Base-by-base conservation (phyloP, 2,113 vertebrate genomes). In the Etheostoma spectabile region DNA sequence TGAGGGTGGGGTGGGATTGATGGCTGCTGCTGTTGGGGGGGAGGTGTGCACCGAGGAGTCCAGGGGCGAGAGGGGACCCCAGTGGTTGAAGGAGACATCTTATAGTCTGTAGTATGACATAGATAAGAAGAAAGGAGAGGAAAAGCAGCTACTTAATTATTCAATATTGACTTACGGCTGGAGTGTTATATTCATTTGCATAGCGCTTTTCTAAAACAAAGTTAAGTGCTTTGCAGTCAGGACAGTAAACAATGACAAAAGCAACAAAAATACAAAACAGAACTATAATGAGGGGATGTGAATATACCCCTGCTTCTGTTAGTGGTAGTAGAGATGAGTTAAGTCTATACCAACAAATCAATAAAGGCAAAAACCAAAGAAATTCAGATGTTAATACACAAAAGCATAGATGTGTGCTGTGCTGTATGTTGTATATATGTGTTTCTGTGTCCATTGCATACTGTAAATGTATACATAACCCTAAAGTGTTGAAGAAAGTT, bases 21-120 rank as follows among this genome's bases (percentile, higher is more conserved):
- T 27, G 93, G 94, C 85, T 94, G 93, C 82, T 95, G 94, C 70
- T 92, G 93, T 22, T 91, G 92, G 3, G 92, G 94, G 48, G 93
- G 93, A 18, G 96, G 94, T 62, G 95, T 96, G 84, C 96, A 97
- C 6, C 94, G 95, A 10, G 97, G 95, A 18, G 96, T 96, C 96
- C 96, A 97, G 52, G 96, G 84, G 24, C 95, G 95, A 86, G 94
- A 94, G 49, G 94, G 82, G 12, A 92, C 78, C 6, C 87, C 91
- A 45, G 90, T 84, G 15, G 91, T 88, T 49, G 94, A 90, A 0
- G 96, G 92, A 74, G 95, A 93, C 91, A 96, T 97, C 89, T 96
- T 96, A 88, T 96, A 96, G 64, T 97, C 97, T 97, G 86, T 46
- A 19, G 62, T 51, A 18, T 16, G 49, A 88, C n/a, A 66, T 4